phyloP scores from a whole-genome alignment of 2,113 vertebrate genomes.

The Bufo gargarizans region DNA sequence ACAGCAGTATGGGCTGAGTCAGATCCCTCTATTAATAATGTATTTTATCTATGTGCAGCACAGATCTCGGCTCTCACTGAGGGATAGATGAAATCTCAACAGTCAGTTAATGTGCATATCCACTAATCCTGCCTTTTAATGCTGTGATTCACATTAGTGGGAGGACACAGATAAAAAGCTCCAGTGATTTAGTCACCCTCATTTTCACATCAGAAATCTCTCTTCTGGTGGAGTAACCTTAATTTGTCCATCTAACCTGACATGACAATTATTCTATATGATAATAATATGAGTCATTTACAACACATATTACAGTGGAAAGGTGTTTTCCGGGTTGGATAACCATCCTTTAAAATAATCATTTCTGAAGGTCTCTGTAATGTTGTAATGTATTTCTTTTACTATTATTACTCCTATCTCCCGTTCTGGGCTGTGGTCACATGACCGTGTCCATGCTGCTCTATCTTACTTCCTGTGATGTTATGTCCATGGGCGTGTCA shows the following conservation, averaged over 20 bases:
- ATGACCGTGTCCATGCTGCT: too few species aligned
- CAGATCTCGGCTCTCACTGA: slow-evolving; percentile 13
- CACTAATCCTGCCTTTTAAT: slow-evolving; percentile 36
- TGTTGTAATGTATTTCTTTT: too few species aligned
- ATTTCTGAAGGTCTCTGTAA: too few species aligned
- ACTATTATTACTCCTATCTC: too few species aligned
- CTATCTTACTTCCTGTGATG: too few species aligned
- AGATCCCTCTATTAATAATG: slow-evolving; percentile 46
- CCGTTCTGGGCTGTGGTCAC: too few species aligned
- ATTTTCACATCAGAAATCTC: slow-evolving; percentile 41
- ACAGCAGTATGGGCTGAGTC: slow-evolving; percentile 6
- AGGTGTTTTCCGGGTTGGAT: too few species aligned
- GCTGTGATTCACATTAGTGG: slow-evolving; percentile 44
- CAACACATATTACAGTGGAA: neutral
- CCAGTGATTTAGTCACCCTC: slow-evolving; percentile 32
- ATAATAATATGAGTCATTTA: neutral
- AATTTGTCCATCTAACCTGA: neutral
- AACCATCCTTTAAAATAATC: too few species aligned
- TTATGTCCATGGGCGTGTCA: too few species aligned
- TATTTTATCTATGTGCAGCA: slow-evolving; percentile 42
- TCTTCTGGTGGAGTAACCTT: neutral
- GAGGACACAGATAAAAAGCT: slow-evolving; percentile 48
- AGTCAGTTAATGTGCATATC: slow-evolving; percentile 17
- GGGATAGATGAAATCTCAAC: slow-evolving; percentile 38
- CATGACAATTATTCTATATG: slow-evolving; percentile 4